A percentile compares a stretch with the other conserved stretches of the same genome.
phyloP scores from a whole-genome alignment of 2,797 vertebrate species.

The Hapalemur alaotrensis region DNA sequence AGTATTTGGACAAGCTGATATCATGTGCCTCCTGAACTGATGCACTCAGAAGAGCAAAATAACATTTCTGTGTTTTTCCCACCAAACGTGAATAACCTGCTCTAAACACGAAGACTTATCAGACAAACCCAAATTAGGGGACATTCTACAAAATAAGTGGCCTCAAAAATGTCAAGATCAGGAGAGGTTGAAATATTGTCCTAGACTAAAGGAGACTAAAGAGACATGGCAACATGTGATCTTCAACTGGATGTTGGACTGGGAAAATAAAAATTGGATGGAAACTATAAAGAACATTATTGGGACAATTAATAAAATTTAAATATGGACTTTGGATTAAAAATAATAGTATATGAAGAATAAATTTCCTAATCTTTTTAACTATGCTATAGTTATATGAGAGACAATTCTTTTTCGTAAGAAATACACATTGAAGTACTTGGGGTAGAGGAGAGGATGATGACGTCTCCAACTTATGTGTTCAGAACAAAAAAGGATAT shows the following conservation, averaged over 20 bases:
- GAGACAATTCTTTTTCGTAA: background rate
- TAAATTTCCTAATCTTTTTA: constrained; percentile 22
- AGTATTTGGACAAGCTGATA: background rate
- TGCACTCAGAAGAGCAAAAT: background rate
- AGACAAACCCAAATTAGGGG: background rate
- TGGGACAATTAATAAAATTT: constrained; percentile 9
- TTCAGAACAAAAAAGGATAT: constrained; percentile 8
- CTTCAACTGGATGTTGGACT: background rate
- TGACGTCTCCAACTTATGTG: background rate
- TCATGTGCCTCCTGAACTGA: background rate
- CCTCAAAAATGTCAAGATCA: background rate
- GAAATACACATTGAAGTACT: background rate
- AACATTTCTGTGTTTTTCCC: background rate
- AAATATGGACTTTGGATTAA: constrained; percentile 9
- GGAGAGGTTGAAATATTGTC: background rate
- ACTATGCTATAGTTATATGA: background rate
- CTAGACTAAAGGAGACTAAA: background rate
- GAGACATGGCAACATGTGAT: background rate
- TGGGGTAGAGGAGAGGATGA: background rate
- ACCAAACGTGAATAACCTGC: background rate
- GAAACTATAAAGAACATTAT: background rate
- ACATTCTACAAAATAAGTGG: constrained; percentile 14
- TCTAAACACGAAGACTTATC: background rate
- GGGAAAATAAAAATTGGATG: background rate
- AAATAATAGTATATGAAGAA: background rate